Evolutionary conservation across 2,888 invertebrate genomes (phyloP).

Genomic region (Lottia scabra): DNA sequence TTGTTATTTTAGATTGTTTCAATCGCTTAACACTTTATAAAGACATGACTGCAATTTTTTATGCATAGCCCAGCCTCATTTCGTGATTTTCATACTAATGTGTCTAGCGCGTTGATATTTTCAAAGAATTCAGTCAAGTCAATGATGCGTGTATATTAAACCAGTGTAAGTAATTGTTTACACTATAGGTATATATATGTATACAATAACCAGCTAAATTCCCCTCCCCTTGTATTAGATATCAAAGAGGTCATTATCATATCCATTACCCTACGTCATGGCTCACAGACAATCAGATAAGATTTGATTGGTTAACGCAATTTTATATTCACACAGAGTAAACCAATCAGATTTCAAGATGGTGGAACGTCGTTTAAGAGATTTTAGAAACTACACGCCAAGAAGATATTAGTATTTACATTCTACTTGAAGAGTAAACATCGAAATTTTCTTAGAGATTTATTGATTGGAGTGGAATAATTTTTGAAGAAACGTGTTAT

Average conservation of each 20-base stretch:
- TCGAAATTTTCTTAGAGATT: too few relatives aligned
- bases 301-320: neutral
- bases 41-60: neutral
- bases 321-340: neutral
- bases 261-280: slow-evolving; percentile 1
- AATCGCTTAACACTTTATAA: neutral
- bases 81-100: neutral
- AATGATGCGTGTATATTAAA: neutral
- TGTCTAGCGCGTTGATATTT: neutral
- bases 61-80: neutral
- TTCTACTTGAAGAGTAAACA: neutral
- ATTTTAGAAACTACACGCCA: neutral
- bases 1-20: neutral
- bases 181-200: neutral
- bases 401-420: neutral
- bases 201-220: neutral
- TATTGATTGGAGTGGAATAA: too few relatives aligned
- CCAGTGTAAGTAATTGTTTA: slow-evolving; percentile 1
- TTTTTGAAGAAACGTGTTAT: too few relatives aligned
- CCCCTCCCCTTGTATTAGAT: neutral
- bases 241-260: neutral
- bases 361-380: neutral
- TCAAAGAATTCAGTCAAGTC: neutral
- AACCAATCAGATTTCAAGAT: slow-evolving; percentile 1
- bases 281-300: slow-evolving; percentile 4